phyloP scores from a whole-genome alignment of 1,140 invertebrate species.

The Drosophila repletoides region DNA sequence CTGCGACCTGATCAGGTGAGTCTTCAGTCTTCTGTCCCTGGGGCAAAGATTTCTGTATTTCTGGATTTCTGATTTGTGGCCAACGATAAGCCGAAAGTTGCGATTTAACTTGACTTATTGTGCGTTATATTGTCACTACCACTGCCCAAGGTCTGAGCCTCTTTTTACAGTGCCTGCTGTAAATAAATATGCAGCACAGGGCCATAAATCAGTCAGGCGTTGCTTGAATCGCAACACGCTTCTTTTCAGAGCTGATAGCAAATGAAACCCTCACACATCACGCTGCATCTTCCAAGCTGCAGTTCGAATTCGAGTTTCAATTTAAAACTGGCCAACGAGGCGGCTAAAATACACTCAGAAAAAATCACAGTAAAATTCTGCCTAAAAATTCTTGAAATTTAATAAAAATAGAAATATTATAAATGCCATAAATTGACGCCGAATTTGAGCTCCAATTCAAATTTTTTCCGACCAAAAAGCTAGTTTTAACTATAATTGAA shows the following conservation, averaged over 20 bases:
- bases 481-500: too few relatives aligned
- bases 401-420: too few relatives aligned
- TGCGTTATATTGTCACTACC: slow-evolving; percentile 66
- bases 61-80: slow-evolving; percentile 42
- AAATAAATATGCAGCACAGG: slow-evolving; percentile 59
- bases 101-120: slow-evolving; percentile 64
- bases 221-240: neutral
- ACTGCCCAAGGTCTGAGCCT: neutral
- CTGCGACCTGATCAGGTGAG: slow-evolving; percentile 97
- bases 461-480: too few relatives aligned
- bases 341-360: too few relatives aligned
- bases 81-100: slow-evolving; percentile 49
- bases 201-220: slow-evolving; percentile 63
- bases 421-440: too few relatives aligned
- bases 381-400: too few relatives aligned
- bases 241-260: slow-evolving; percentile 19
- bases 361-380: too few relatives aligned
- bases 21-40: slow-evolving; percentile 6
- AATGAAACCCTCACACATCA: neutral
- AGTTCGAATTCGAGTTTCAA: neutral
- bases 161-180: slow-evolving; percentile 45
- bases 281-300: slow-evolving; percentile 1
- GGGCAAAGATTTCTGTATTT: slow-evolving; percentile 1
- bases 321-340: too few relatives aligned
- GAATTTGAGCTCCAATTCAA: too few relatives aligned